phyloP scores from a whole-genome alignment of 2,888 invertebrate genomes.

The Metellina segmentata region DNA sequence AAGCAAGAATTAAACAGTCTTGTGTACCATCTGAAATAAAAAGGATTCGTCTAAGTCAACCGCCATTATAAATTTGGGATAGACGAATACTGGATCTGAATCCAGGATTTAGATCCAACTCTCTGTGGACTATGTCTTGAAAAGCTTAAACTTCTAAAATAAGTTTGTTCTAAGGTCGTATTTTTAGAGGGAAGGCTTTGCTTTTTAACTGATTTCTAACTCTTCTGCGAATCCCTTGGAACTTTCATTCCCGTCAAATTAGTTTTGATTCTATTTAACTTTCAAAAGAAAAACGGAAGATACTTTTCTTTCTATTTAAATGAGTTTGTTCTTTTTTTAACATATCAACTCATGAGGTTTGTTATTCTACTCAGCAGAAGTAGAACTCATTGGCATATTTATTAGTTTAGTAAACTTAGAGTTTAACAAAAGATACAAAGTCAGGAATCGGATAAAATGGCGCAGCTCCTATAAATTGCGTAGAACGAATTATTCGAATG shows the following conservation, averaged over 20 bases:
- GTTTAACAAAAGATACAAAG: neutral
- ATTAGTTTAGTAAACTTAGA: neutral
- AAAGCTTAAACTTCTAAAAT: neutral
- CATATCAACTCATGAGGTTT: neutral
- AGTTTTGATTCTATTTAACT: neutral
- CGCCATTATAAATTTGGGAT: neutral
- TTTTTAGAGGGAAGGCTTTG: neutral
- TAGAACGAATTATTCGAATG: neutral
- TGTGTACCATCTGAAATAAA: neutral
- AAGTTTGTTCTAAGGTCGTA: neutral
- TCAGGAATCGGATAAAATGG: neutral
- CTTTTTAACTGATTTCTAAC: neutral
- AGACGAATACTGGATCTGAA: neutral
- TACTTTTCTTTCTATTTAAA: neutral
- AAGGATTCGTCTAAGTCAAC: neutral
- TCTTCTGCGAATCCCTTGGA: neutral
- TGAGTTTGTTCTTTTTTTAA: neutral
- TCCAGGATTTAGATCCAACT: neutral
- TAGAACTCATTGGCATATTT: neutral
- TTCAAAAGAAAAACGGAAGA: neutral
- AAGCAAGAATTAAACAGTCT: no score
- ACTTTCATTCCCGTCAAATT: neutral
- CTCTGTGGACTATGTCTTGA: neutral
- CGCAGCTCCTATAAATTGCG: neutral
- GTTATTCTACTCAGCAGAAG: neutral